Base-by-base conservation (phyloP, 37 sponge, comb jelly and placozoan species). In the Axinella damicornis region DNA sequence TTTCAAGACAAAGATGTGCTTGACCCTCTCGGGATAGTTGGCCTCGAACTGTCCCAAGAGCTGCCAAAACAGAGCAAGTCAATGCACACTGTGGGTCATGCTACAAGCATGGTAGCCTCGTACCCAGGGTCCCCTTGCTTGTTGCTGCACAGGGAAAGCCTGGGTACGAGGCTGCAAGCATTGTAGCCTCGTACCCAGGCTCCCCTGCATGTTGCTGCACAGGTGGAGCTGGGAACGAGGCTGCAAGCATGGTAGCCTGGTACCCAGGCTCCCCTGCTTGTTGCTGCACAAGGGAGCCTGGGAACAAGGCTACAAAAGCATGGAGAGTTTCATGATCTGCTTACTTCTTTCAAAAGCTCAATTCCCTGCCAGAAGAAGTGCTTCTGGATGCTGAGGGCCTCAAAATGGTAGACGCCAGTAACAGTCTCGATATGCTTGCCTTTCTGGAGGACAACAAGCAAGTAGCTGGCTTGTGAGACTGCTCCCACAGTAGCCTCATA, bases 311-410 rank as follows among this genome's bases (percentile, higher is more conserved):
- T 19, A 16, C 16, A 38, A 70, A 6, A 33, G 16, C 34, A 33
- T 38, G 17, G 11, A 31, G 13, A 76, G 32, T 76, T 21, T 33
- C 15, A 36, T 39, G 19, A 16, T 16, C 37, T 20, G 34, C 62
- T 46, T 19, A 78, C 79, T 15, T 56, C 25, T 68, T 6, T 66
- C 28, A 62, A 4, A 18, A 36, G 16, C 40, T 18, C 46, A 36
- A 69, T 80, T 58, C 86, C 77, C 53, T 86, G 91, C 91, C 91
- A 91, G 67, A 81, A 75, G 71, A 69, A 91, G 57, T 91, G 87
- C 38, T 79, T 68, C 83, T 91, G 73, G 37, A 75, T 73, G 53
- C 83, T 82, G 6, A 91, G 79, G 35, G 79, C 78, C 73, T 91
- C 92, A 58, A 87, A 32, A 65, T 91, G 79, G 28, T 71, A 16